A percentile compares a stretch with the other conserved stretches of the same genome.
phyloP scores from a whole-genome alignment of 1,140 invertebrate genomes.

The Bursaphelenchus mucronatus region DNA sequence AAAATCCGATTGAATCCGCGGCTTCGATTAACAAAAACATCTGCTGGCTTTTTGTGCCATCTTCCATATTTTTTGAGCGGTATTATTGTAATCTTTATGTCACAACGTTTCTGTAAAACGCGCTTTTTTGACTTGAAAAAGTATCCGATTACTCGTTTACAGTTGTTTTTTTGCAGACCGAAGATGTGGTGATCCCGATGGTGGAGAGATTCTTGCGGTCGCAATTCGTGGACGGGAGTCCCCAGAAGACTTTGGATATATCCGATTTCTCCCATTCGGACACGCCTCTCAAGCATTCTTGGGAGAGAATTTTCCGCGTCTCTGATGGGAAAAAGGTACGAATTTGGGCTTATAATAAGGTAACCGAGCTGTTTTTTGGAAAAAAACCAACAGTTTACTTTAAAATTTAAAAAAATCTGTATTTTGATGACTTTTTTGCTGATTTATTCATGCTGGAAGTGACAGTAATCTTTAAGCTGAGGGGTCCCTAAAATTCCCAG shows the following conservation, averaged over 20 bases:
- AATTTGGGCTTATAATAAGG: slow-evolving; percentile 2
- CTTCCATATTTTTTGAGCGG: too few species aligned
- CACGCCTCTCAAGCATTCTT: slow-evolving; percentile 23
- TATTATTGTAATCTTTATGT: too few species aligned
- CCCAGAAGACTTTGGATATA: slow-evolving; percentile 9
- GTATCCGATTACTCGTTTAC: too few species aligned
- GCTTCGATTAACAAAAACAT: too few species aligned
- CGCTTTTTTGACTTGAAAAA: too few species aligned
- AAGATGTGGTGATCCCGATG: slow-evolving; percentile 2
- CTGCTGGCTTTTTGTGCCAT: too few species aligned
- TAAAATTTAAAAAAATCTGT: neutral
- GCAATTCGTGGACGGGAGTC: neutral
- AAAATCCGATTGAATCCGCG: too few species aligned
- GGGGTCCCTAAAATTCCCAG: neutral
- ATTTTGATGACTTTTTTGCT: slow-evolving; percentile 1
- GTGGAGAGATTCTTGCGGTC: slow-evolving; percentile 10
- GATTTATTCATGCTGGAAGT: neutral
- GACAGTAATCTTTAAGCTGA: slow-evolving; percentile 4
- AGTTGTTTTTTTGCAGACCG: too few species aligned
- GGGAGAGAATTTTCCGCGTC: slow-evolving; percentile 23
- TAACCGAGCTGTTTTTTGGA: slow-evolving; percentile 8
- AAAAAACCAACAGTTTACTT: neutral
- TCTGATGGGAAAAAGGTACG: slow-evolving; percentile 24
- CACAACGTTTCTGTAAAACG: too few species aligned
- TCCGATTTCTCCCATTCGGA: slow-evolving; percentile 8